Percentiles rank a stretch among this genome's conserved stretches.
phyloP scores from a whole-genome alignment of 2,888 invertebrate genomes.

The Oscheius sp. region DNA sequence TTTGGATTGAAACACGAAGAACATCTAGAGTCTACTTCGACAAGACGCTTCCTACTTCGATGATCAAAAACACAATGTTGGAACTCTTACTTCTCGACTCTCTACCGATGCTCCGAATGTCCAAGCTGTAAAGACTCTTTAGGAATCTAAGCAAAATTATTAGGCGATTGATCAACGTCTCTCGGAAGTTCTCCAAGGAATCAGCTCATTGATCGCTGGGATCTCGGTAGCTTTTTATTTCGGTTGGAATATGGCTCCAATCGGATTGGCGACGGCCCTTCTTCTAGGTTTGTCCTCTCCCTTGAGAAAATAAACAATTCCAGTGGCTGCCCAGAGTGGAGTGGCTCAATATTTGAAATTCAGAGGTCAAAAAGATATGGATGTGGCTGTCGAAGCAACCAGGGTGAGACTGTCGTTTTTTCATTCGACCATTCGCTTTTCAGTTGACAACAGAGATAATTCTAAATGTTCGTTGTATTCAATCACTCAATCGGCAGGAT shows the following conservation, averaged over 20 bases:
- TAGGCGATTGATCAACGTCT: conserved; percentile 62
- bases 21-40: conserved; percentile 70
- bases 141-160: background rate
- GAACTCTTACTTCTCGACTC: conserved; percentile 71
- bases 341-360: conserved; percentile 60
- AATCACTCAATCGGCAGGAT: conserved; percentile 71
- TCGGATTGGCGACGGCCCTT: conserved; percentile 58
- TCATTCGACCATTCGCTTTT: conserved; percentile 1
- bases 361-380: conserved; percentile 56
- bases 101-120: conserved; percentile 73
- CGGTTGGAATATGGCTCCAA: conserved; percentile 64
- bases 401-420: conserved; percentile 39
- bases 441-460: conserved; percentile 71
- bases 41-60: conserved; percentile 73
- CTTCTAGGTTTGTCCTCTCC: conserved; percentile 31
- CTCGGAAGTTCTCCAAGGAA: conserved; percentile 58
- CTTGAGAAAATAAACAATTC: background rate
- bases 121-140: conserved; percentile 67
- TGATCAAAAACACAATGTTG: conserved; percentile 70
- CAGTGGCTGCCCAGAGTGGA: conserved; percentile 47
- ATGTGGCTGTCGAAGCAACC: conserved; percentile 57
- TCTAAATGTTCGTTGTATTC: conserved; percentile 72
- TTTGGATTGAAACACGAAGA: background rate
- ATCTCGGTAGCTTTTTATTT: conserved; percentile 63
- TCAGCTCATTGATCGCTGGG: conserved; percentile 56